Evolutionary conservation across 2,888 invertebrate genomes (phyloP).

Genomic region (Biston betularia): DNA sequence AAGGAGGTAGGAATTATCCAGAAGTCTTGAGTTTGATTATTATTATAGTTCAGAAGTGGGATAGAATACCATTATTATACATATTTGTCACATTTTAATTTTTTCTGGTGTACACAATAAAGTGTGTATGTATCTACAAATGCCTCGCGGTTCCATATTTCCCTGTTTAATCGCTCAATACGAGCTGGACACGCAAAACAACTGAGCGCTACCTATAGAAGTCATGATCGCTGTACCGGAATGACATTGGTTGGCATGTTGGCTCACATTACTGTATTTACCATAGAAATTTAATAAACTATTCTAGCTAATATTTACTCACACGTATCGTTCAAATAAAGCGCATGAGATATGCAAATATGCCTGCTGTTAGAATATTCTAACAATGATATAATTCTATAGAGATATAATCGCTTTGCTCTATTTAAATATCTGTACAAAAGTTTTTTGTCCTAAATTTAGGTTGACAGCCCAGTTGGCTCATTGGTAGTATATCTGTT

Average conservation of each 20-base stretch:
- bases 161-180: not conserved
- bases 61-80: too few relatives aligned
- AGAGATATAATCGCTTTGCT: not conserved
- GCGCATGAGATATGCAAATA: conserved; percentile 14
- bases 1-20: too few relatives aligned
- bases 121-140: too few relatives aligned
- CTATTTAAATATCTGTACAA: not conserved
- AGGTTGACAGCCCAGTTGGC: too few relatives aligned
- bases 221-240: conserved; percentile 13
- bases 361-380: not conserved
- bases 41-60: too few relatives aligned
- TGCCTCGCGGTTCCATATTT: not conserved
- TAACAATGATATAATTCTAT: too few relatives aligned
- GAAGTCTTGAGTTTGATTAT: too few relatives aligned
- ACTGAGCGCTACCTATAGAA: not conserved
- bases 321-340: conserved; percentile 13
- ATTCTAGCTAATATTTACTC: too few relatives aligned
- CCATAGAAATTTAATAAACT: not conserved
- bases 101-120: too few relatives aligned
- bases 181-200: not conserved
- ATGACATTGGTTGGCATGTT: conserved; percentile 22
- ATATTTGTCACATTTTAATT: too few relatives aligned
- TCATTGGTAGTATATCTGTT: too few relatives aligned
- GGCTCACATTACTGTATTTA: conserved; percentile 15
- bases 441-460: too few relatives aligned